Conservation (phyloP, 2,113 vertebrate species). For the Piaya cayana region DNA sequence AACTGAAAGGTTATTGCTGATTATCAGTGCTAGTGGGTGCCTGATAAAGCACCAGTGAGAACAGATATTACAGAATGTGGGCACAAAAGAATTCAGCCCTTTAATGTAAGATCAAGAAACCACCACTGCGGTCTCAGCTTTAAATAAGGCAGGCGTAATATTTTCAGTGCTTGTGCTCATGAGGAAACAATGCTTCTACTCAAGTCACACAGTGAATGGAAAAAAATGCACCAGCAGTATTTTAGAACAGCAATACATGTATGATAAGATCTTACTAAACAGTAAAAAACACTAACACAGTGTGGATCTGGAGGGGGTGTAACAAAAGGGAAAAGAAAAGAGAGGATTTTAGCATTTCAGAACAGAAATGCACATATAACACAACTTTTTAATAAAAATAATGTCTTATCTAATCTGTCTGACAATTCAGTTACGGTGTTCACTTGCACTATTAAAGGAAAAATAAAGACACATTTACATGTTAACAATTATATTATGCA, state of each 20-base stretch:
- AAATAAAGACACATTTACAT: not conserved
- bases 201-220: not conserved
- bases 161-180: not conserved
- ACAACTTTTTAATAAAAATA: not conserved
- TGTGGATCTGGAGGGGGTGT: not conserved
- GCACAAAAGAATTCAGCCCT: conserved; percentile 49
- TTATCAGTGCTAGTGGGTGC: conserved; percentile 30
- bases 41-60: conserved; percentile 30
- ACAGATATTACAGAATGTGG: conserved; percentile 49
- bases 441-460: not conserved
- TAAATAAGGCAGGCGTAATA: not conserved
- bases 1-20: conserved; percentile 25
- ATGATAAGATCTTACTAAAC: not conserved
- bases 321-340: not conserved
- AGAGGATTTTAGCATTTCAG: not conserved
- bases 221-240: not conserved
- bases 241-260: not conserved
- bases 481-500: not conserved
- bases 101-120: not conserved
- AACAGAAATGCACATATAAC: not conserved
- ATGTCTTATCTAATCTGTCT: not conserved
- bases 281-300: not conserved
- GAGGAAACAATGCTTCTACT: conserved; percentile 27
- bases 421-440: not conserved
- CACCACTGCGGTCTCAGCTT: not conserved